Evolutionary conservation across 2,113 vertebrate species (phyloP).

Genomic region (Origma solitaria): DNA sequence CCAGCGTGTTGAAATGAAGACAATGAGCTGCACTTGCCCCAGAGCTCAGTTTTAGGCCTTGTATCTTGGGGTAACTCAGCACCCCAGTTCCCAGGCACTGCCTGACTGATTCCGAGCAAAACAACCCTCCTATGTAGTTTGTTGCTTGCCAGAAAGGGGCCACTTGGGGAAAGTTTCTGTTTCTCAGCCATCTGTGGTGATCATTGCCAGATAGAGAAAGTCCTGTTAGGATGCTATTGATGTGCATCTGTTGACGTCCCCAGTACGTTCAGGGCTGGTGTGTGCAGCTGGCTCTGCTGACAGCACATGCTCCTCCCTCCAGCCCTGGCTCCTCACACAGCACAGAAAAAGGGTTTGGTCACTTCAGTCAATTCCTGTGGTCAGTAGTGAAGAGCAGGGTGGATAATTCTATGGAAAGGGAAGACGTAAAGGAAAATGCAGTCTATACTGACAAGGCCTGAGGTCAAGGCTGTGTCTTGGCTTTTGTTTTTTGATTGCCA

Average conservation of each 20-base stretch:
- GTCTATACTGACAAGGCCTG: not conserved
- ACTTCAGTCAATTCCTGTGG: not conserved
- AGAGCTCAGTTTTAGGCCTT: not conserved
- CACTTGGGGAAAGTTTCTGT: slow-evolving; percentile 10
- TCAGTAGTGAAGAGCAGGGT: not conserved
- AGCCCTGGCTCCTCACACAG: not conserved
- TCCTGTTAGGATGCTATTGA: not conserved
- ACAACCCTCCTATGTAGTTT: not conserved
- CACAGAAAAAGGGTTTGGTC: not conserved
- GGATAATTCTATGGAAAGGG: not conserved
- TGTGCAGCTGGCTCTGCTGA: slow-evolving; percentile 17
- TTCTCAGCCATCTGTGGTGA: slow-evolving; percentile 41
- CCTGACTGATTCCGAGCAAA: not conserved
- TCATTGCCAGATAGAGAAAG: not conserved
- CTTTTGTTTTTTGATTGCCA: not conserved
- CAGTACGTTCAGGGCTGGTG: not conserved
- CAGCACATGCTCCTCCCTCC: not conserved
- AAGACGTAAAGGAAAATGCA: not conserved
- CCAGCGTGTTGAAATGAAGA: not conserved
- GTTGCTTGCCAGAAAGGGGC: slow-evolving; percentile 14
- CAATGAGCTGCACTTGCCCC: not conserved
- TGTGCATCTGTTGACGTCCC: slow-evolving; percentile 20
- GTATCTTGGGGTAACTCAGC: not conserved
- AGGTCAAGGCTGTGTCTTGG: not conserved
- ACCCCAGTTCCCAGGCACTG: not conserved